Evolutionary conservation across 2,113 vertebrate species (phyloP).

Genomic region (Urocynchramus pylzowi): DNA sequence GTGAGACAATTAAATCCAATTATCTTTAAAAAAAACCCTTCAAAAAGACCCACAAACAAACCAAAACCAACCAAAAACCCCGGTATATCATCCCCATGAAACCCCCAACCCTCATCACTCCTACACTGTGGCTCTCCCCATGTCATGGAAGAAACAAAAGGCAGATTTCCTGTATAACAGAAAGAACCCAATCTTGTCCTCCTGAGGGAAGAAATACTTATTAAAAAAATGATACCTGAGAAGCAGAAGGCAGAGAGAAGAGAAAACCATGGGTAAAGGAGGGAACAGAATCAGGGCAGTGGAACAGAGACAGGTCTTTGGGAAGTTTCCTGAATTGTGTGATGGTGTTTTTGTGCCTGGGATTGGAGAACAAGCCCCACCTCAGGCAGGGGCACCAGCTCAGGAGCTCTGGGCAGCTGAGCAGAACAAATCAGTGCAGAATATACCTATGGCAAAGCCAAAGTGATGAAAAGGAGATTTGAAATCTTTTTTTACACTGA

Average conservation of each 20-base stretch:
- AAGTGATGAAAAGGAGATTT: not conserved
- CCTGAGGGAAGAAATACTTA: not conserved
- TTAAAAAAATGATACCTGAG: not conserved
- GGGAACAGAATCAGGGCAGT: not conserved
- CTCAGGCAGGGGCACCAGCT: not conserved
- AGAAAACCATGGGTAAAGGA: not conserved
- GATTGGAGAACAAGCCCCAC: not conserved
- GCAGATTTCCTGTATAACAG: not conserved
- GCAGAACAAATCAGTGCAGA: not conserved
- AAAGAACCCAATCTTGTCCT: not conserved
- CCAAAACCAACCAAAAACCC: fast-evolving
- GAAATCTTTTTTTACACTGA: not conserved
- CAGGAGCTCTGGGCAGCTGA: not conserved
- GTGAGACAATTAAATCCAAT: not conserved
- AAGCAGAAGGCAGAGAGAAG: not conserved
- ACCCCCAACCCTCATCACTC: not conserved
- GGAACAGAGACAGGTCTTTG: not conserved
- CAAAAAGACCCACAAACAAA: fast-evolving
- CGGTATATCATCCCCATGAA: too few relatives aligned
- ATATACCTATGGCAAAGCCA: not conserved
- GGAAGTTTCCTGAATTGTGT: not conserved
- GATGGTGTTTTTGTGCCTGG: not conserved
- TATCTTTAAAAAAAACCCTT: not conserved
- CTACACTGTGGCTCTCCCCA: not conserved
- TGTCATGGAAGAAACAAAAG: not conserved